Conservation (phyloP, 2,113 vertebrate species). For the Cyprinodon tularosa region DNA sequence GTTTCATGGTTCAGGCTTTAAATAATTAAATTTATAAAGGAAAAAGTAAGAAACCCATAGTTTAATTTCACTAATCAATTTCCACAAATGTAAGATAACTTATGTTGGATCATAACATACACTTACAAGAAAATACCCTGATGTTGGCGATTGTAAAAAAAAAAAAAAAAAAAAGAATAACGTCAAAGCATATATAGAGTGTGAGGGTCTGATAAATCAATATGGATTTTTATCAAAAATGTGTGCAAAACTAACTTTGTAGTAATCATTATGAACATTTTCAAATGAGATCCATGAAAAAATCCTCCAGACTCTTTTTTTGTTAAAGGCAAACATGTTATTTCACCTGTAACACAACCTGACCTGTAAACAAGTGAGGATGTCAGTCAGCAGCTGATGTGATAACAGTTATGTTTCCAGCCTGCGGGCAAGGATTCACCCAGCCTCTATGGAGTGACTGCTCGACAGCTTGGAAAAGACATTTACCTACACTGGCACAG, state of each 20-base stretch:
- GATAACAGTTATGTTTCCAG: slow-evolving; percentile 29
- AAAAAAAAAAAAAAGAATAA: not conserved
- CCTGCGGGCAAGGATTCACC: slow-evolving; percentile 20
- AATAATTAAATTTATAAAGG: too few species aligned
- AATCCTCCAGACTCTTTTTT: slow-evolving; percentile 2
- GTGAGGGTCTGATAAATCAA: not conserved
- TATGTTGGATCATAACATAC: not conserved
- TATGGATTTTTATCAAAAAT: not conserved
- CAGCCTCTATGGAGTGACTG: slow-evolving; percentile 20
- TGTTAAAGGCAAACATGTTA: not conserved
- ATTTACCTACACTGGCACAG: slow-evolving; percentile 33
- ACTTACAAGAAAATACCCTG: not conserved
- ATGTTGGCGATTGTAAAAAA: too few species aligned
- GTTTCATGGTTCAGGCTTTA: too few species aligned
- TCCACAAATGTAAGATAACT: not conserved
- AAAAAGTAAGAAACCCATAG: too few species aligned
- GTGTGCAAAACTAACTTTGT: not conserved
- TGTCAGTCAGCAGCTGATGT: slow-evolving; percentile 31
- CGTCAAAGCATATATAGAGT: not conserved
- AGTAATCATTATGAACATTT: not conserved
- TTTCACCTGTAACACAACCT: slow-evolving; percentile 13
- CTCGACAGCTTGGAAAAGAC: slow-evolving; percentile 38
- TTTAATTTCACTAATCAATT: not conserved
- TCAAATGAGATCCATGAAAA: not conserved
- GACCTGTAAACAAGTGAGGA: slow-evolving; percentile 17